phyloP scores from a whole-genome alignment of 2,113 vertebrate species.

The Chaetorhynchus papuensis region DNA sequence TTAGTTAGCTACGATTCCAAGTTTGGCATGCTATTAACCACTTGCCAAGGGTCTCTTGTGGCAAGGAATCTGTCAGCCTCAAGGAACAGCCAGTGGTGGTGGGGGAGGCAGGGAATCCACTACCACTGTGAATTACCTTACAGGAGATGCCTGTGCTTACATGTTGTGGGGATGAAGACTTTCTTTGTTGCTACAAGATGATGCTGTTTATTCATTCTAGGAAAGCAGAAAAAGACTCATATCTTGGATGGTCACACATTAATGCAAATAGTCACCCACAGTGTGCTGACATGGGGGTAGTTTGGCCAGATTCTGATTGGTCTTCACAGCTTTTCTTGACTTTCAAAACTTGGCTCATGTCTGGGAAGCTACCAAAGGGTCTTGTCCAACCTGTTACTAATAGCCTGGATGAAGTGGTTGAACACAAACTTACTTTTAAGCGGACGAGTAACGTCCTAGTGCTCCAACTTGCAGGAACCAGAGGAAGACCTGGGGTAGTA shows the following conservation, averaged over 20 bases:
- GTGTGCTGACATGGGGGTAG: not conserved
- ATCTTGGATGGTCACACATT: not conserved
- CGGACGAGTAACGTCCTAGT: not conserved
- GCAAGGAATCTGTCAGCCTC: not conserved
- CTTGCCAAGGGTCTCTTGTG: not conserved
- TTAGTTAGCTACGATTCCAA: not conserved
- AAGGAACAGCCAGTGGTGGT: not conserved
- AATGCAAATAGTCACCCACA: not conserved
- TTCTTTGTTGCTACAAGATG: not conserved
- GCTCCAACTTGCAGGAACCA: not conserved
- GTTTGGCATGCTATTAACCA: not conserved
- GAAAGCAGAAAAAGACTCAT: not conserved
- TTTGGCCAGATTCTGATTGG: not conserved
- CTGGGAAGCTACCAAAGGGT: not conserved
- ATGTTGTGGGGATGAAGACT: not conserved
- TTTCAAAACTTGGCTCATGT: not conserved
- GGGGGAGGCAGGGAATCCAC: not conserved
- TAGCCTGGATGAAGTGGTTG: not conserved
- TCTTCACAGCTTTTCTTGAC: not conserved
- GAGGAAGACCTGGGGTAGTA: not conserved
- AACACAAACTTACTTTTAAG: not conserved
- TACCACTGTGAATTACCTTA: not conserved
- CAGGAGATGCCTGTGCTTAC: not conserved
- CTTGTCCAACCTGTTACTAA: not conserved
- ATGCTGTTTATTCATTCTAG: not conserved